These are phyloP conservation scores for Cirrhinus molitorella DNA, from an alignment of 2,797 vertebrate species.

Conservation along the genomic window DNA sequence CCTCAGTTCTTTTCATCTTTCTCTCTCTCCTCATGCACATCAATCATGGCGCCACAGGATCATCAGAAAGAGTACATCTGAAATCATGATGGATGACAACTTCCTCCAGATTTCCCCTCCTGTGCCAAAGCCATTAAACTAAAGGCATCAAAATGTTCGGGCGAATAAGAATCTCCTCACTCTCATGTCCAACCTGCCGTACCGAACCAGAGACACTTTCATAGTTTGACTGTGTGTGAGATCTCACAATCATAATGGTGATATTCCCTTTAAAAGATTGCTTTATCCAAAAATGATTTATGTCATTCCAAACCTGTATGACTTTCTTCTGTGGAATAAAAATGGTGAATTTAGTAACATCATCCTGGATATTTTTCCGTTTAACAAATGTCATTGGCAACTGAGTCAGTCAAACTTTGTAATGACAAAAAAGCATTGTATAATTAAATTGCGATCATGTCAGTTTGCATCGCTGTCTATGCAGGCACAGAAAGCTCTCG, in stretches of 20 bases:
- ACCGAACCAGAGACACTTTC: not conserved
- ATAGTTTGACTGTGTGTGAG: not conserved
- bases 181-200: not conserved
- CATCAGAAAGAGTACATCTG: slow-evolving; percentile 80
- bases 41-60: slow-evolving; percentile 76
- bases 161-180: slow-evolving; percentile 67
- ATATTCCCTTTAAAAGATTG: not conserved
- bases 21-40: slow-evolving; percentile 66
- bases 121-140: slow-evolving; percentile 81
- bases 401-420: not conserved
- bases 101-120: slow-evolving; percentile 79
- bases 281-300: not conserved
- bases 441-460: not conserved
- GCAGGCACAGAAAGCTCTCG: no score
- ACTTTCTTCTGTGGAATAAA: not conserved
- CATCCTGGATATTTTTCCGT: not conserved
- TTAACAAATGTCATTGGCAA: not conserved
- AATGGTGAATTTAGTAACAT: not conserved
- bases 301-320: not conserved
- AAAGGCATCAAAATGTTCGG: slow-evolving; percentile 74
- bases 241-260: not conserved
- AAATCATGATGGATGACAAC: slow-evolving; percentile 85
- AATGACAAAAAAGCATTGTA: not conserved
- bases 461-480: no score
- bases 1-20: slow-evolving; percentile 22